Percentiles rank a stretch among this genome's conserved stretches.
phyloP scores from a whole-genome alignment of 2,888 invertebrate genomes.

The Caenorhabditis drosophilae region DNA sequence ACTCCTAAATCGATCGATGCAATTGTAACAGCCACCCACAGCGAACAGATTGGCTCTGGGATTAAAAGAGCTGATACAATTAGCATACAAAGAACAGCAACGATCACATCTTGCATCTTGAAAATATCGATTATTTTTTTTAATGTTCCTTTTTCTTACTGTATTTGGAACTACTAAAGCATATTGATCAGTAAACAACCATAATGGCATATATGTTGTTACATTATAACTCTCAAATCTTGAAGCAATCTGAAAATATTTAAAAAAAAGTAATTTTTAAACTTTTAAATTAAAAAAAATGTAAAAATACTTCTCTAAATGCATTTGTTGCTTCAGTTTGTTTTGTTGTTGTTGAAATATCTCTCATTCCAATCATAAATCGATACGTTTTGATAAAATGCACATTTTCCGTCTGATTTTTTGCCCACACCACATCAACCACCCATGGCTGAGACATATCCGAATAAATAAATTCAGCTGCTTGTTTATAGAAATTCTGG shows the following conservation, averaged over 20 bases:
- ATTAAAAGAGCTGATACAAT: slow-evolving; percentile 89
- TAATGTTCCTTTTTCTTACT: no score
- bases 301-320: slow-evolving; percentile 43
- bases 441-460: slow-evolving; percentile 52
- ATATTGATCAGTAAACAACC: slow-evolving; percentile 68
- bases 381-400: slow-evolving; percentile 43
- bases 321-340: slow-evolving; percentile 57
- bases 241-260: slow-evolving; percentile 32
- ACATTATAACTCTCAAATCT: slow-evolving; percentile 53
- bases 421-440: slow-evolving; percentile 51
- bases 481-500: slow-evolving; percentile 50
- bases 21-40: slow-evolving; percentile 90
- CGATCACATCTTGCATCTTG: slow-evolving; percentile 70
- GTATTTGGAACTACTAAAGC: slow-evolving; percentile 63
- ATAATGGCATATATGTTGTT: slow-evolving; percentile 65
- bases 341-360: slow-evolving; percentile 54
- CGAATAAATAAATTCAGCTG: slow-evolving; percentile 49
- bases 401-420: slow-evolving; percentile 12
- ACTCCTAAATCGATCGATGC: slow-evolving; percentile 90
- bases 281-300: slow-evolving; percentile 2
- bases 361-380: slow-evolving; percentile 60
- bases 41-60: slow-evolving; percentile 86
- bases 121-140: no score
- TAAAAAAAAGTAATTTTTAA: background rate
- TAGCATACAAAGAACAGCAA: slow-evolving; percentile 88